phyloP scores from a whole-genome alignment of 2,888 invertebrate genomes.

The Euzophera pinguis region DNA sequence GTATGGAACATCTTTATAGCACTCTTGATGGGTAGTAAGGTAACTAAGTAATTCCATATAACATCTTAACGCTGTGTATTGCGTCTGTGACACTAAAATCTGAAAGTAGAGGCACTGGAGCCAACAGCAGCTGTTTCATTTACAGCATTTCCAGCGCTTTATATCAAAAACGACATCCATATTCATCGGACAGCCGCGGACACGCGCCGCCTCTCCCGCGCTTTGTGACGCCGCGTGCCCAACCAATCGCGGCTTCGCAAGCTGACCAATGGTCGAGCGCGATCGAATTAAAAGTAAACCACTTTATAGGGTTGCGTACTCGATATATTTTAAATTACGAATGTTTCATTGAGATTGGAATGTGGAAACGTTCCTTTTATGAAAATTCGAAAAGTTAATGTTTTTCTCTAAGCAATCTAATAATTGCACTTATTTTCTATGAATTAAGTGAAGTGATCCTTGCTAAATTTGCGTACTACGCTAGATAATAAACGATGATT shows the following conservation, averaged over 20 bases:
- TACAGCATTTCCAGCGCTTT: conserved; percentile 1
- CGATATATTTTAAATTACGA: conserved; percentile 1
- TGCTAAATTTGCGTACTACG: neutral
- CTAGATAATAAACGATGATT: neutral
- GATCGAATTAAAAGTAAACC: conserved; percentile 57
- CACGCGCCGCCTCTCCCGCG: conserved; percentile 58
- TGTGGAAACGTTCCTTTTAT: neutral
- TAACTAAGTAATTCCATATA: no score
- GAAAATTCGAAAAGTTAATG: neutral
- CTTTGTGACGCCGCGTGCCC: conserved; percentile 59
- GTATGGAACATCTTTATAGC: no score
- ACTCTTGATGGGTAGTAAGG: no score
- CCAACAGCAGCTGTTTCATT: neutral
- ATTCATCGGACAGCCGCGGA: conserved; percentile 68
- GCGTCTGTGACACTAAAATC: no score
- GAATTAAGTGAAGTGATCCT: no score
- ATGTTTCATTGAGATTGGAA: neutral
- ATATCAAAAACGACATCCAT: conserved; percentile 40
- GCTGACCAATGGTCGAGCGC: conserved; percentile 59
- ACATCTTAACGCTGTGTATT: no score
- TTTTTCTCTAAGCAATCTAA: no score
- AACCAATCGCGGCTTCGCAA: conserved; percentile 53
- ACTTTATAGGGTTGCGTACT: conserved; percentile 58
- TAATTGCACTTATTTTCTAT: no score
- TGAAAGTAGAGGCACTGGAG: neutral